phyloP scores from a whole-genome alignment of 2,888 invertebrate species.

The Strigamia maritima region DNA sequence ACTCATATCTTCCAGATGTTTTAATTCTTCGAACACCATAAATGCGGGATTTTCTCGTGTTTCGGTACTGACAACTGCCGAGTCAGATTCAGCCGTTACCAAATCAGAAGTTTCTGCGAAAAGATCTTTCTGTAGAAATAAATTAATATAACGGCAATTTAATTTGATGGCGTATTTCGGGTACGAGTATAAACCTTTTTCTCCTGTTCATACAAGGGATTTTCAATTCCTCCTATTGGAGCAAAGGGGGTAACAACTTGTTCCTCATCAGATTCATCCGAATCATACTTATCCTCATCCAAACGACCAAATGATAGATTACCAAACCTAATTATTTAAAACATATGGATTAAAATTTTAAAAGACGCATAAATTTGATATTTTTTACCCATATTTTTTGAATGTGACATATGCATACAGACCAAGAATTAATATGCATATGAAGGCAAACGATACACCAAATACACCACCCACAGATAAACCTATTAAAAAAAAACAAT shows the following conservation, averaged over 20 bases:
- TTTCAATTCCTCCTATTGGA: neutral
- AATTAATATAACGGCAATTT: too few relatives aligned
- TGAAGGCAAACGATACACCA: neutral
- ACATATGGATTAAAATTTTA: neutral
- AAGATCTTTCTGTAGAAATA: neutral
- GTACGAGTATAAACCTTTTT: neutral
- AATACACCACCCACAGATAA: slow-evolving; percentile 1
- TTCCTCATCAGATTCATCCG: neutral
- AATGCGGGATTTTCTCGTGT: neutral
- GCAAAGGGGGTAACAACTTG: neutral
- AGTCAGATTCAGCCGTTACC: neutral
- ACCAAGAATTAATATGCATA: neutral
- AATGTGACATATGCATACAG: neutral
- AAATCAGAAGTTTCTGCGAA: neutral
- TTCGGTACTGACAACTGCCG: neutral
- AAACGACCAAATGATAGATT: neutral
- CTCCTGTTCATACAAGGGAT: neutral
- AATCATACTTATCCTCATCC: neutral
- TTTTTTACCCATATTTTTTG: slow-evolving; percentile 2
- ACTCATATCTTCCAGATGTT: neutral
- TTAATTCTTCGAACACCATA: neutral
- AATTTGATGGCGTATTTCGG: too few relatives aligned
- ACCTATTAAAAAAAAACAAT: neutral
- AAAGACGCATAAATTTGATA: neutral
- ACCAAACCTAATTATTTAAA: neutral